These are phyloP conservation scores for Taxidea taxus DNA, from an alignment of 2,113 vertebrate genomes.

Conservation along the genomic window DNA sequence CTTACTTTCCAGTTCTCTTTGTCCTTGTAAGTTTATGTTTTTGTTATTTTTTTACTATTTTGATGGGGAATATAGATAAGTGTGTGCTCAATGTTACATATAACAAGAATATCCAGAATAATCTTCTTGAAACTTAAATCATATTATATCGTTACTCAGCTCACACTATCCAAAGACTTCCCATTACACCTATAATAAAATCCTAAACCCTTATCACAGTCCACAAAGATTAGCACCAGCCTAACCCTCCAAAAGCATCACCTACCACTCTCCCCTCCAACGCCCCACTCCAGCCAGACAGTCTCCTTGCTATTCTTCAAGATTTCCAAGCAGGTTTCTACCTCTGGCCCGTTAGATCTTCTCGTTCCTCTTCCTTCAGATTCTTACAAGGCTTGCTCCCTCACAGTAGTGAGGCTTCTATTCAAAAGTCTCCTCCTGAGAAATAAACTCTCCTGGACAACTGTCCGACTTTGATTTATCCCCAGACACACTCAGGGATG, in stretches of 20 bases:
- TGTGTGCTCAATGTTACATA: neutral
- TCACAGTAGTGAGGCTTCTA: neutral
- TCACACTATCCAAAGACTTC: neutral
- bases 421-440: neutral
- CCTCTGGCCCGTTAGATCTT: neutral
- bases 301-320: neutral
- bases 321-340: neutral
- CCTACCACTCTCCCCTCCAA: neutral
- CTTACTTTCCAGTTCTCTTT: neutral
- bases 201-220: neutral
- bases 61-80: neutral
- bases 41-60: neutral
- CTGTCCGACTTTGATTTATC: neutral
- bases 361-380: neutral
- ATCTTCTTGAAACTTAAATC: neutral
- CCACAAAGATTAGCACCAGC: neutral
- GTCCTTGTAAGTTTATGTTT: neutral
- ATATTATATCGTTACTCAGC: neutral
- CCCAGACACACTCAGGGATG: neutral
- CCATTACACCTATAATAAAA: neutral
- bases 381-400: neutral
- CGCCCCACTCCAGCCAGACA: neutral
- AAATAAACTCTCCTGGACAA: neutral
- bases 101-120: neutral
- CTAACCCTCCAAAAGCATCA: neutral